phyloP scores from a whole-genome alignment of 2,797 vertebrate species.

The Mormyrops boulengeri region DNA sequence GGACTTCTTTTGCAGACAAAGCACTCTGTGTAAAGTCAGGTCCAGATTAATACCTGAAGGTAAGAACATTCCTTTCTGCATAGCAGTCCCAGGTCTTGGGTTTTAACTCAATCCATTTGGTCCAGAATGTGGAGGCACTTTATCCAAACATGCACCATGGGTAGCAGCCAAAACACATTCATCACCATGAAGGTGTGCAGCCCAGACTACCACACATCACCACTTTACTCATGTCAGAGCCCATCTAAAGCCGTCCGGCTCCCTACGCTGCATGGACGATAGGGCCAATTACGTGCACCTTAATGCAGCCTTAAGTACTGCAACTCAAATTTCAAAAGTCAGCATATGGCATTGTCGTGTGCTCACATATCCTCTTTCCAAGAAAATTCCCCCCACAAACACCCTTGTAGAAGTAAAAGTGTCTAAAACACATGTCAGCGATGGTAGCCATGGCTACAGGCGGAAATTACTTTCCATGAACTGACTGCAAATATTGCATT shows the following conservation, averaged over 20 bases:
- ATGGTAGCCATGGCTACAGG: neutral
- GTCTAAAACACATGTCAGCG: neutral
- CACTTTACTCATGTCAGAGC: neutral
- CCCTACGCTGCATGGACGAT: neutral
- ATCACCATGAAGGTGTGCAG: neutral
- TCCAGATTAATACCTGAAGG: slow-evolving; percentile 21
- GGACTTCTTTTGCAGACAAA: neutral
- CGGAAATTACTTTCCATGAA: neutral
- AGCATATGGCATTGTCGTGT: neutral
- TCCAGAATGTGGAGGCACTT: slow-evolving; percentile 8
- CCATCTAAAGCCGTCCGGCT: neutral
- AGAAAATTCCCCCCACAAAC: neutral
- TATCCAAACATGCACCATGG: slow-evolving; percentile 22
- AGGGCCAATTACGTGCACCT: neutral
- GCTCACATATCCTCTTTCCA: neutral
- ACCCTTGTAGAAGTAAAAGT: neutral
- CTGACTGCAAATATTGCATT: neutral
- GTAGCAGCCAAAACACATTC: neutral
- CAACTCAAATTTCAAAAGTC: neutral
- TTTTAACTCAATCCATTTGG: slow-evolving; percentile 22
- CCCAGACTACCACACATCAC: neutral
- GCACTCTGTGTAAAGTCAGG: slow-evolving; percentile 19
- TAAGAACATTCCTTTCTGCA: slow-evolving; percentile 20
- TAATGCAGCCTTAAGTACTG: neutral
- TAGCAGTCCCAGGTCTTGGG: slow-evolving; percentile 13